Percentiles rank a stretch among this genome's conserved stretches.
These are phyloP conservation scores for Lithophane ornitopus DNA, from an alignment of 2,888 invertebrate species.

Conservation along the genomic window DNA sequence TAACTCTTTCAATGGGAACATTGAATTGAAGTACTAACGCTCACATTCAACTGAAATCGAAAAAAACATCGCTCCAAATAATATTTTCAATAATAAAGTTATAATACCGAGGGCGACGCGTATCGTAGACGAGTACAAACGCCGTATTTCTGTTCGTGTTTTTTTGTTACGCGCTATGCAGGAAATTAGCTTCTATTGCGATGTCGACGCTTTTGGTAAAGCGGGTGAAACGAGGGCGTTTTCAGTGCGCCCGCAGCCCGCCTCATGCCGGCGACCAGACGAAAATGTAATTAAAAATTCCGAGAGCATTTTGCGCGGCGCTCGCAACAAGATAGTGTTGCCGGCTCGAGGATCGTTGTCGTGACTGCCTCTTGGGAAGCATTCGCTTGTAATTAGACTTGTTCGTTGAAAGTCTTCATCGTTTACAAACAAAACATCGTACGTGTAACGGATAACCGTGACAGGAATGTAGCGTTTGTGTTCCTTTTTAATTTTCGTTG, in stretches of 20 bases:
- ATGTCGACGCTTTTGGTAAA: constrained; percentile 90
- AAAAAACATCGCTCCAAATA: constrained; percentile 67
- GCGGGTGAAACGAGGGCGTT: constrained; percentile 88
- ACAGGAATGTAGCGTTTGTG: constrained; percentile 73
- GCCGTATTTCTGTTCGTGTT: constrained; percentile 87
- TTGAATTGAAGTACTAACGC: constrained; percentile 39
- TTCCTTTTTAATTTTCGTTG: constrained; percentile 44
- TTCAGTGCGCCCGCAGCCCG: constrained; percentile 83
- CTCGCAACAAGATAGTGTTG: constrained; percentile 90
- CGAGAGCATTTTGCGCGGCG: constrained; percentile 89
- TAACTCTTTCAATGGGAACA: constrained; percentile 41
- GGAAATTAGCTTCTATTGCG: constrained; percentile 91
- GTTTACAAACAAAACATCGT: constrained; percentile 74
- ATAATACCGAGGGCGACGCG: constrained; percentile 73
- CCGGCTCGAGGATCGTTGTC: constrained; percentile 86
- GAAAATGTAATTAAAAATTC: constrained; percentile 91
- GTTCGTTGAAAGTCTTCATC: constrained; percentile 84
- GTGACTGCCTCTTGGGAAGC: constrained; percentile 87
- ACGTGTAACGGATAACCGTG: constrained; percentile 72
- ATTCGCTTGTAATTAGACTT: constrained; percentile 89
- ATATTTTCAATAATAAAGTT: constrained; percentile 76
- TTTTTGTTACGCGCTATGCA: constrained; percentile 88
- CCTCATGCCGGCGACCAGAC: constrained; percentile 88
- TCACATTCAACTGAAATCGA: constrained; percentile 36
- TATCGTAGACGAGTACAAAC: constrained; percentile 78